These are phyloP conservation scores for Hemibagrus wyckioides DNA, from an alignment of 2,113 vertebrate species.

Conservation along the genomic window DNA sequence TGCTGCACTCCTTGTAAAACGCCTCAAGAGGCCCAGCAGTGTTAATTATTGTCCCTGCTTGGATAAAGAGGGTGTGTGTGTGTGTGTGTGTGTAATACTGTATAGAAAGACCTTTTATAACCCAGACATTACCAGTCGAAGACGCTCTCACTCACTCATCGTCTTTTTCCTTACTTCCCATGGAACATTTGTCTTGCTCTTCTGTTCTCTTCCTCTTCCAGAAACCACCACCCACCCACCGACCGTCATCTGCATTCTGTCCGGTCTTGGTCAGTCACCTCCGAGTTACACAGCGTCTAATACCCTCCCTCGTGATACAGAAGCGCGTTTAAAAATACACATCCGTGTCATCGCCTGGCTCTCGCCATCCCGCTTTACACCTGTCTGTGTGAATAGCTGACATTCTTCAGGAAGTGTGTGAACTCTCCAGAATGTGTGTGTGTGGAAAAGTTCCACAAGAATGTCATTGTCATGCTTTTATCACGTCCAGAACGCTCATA, in stretches of 20 bases:
- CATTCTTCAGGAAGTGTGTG: neutral
- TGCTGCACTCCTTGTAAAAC: neutral
- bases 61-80: neutral
- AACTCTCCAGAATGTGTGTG: neutral
- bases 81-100: neutral
- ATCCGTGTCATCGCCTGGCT: neutral
- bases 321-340: neutral
- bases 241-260: neutral
- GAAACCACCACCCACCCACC: neutral
- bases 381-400: neutral
- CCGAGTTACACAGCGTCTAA: neutral
- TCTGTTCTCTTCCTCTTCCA: neutral
- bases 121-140: neutral
- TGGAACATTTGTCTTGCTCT: neutral
- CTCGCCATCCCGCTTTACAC: neutral
- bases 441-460: neutral
- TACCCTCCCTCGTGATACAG: slow-evolving; percentile 10
- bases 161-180: neutral
- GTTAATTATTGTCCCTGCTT: slow-evolving; percentile 32
- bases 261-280: neutral
- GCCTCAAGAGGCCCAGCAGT: neutral
- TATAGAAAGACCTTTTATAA: neutral
- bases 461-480: neutral
- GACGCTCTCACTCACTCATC: neutral
- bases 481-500: no score